Percentiles rank a stretch among this genome's conserved stretches.
phyloP scores from a whole-genome alignment of 2,113 vertebrate species.

The Microcebus ravelobensis region DNA sequence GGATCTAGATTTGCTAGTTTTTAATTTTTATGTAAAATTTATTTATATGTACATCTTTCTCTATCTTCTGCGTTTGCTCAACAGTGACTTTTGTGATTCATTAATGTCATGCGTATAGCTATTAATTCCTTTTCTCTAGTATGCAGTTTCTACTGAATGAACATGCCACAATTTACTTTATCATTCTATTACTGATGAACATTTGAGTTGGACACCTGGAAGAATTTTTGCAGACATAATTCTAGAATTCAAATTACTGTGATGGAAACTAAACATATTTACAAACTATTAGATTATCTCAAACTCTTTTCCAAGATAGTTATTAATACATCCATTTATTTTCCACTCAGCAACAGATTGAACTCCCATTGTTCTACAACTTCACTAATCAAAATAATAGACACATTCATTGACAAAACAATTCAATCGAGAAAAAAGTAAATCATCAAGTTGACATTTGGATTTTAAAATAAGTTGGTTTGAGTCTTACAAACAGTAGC shows the following conservation, averaged over 20 bases:
- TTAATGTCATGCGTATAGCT: rapidly evolving
- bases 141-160: neutral
- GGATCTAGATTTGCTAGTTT: neutral
- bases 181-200: neutral
- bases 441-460: neutral
- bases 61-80: neutral
- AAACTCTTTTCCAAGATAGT: neutral
- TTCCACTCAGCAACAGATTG: neutral
- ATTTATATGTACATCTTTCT: neutral
- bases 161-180: neutral
- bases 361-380: neutral
- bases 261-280: neutral
- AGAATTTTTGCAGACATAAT: neutral
- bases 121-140: neutral
- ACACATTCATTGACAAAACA: neutral
- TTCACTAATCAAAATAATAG: neutral
- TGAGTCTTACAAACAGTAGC: neutral
- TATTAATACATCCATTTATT: neutral
- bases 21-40: neutral
- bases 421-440: neutral
- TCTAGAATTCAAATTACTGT: neutral
- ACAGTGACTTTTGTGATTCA: neutral
- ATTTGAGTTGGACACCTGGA: neutral
- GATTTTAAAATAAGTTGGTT: neutral
- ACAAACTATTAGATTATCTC: neutral